Base-by-base conservation (phyloP, 2,888 invertebrate genomes). In the Apodemia mormo region DNA sequence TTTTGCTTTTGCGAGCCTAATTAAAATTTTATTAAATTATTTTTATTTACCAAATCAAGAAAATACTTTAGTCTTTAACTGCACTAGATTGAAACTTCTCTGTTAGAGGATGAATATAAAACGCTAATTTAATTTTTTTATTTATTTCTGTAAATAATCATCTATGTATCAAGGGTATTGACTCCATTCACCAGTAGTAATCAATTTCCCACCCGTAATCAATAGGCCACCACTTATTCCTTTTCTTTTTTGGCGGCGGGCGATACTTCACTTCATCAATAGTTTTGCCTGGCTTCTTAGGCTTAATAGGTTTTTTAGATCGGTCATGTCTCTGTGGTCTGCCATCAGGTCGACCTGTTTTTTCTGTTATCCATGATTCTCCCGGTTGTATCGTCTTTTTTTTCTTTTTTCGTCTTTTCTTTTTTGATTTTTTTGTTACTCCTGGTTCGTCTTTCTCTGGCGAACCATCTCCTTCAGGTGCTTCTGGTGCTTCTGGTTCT, bases 141-240 rank as follows among this genome's bases (percentile, higher is more conserved):
- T 40, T 40, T 40, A 40, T 40, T 45, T 45, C 10, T 45, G 10
- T 45, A 9, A 10, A 45, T 45, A 2, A 45, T 9, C 45, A 45
- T 45, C 37, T 37, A 37, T 4, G 37, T 0, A 5, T 52, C 6
- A 52, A 14, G 14, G 6, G 9, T n/a, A 52, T 4, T 45, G 45
- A 12, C 49, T 1, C 49, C 6, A 5, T 33, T 61, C 70, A 77
- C 82, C 82, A 83, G 0, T 72, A 49, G n/a, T 78, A 76, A 10
- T 79, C 75, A 0, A 83, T 77, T 5, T 84, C 84, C 84, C 84
- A 84, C 0, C 84, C 84, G 10, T 84, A 84, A 0, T 84, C 83
- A 0, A 78, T 0, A 0, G 80, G 79, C 83, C 83, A 84, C 68
- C 74, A 73, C 30, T 71, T 69, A 10, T 64, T 74, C 9, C 65